These are phyloP conservation scores for Tenrec ecaudatus DNA, from an alignment of 2,113 vertebrate genomes.

Conservation along the genomic window DNA sequence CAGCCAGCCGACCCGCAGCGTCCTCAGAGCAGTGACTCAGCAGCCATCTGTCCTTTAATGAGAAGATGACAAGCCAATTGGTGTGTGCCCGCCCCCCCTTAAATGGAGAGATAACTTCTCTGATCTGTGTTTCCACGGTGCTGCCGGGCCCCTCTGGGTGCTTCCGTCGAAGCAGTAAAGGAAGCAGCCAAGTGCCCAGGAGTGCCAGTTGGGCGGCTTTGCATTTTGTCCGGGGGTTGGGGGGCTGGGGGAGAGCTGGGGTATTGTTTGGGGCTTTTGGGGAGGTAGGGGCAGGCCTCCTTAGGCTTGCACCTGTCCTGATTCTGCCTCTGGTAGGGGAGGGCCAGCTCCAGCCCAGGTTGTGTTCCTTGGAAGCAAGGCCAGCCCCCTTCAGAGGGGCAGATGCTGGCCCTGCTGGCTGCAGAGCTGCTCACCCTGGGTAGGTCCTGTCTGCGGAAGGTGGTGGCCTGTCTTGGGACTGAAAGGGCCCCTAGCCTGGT, in stretches of 20 bases:
- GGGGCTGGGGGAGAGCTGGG: background rate
- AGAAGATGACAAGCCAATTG: constrained; percentile 90
- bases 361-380: background rate
- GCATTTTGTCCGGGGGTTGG: background rate
- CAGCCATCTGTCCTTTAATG: constrained; percentile 90
- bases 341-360: background rate
- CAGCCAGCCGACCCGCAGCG: constrained; percentile 60
- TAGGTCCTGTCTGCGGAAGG: background rate
- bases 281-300: too few species aligned
- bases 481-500: too few species aligned
- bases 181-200: constrained; percentile 71
- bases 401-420: too few species aligned
- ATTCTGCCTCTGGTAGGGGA: background rate
- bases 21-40: constrained; percentile 90
- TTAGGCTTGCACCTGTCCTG: background rate
- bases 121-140: constrained; percentile 88
- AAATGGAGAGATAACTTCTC: constrained; percentile 89
- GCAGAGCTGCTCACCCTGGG: background rate
- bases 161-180: constrained; percentile 79
- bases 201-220: constrained; percentile 60
- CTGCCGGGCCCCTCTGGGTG: constrained; percentile 82
- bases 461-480: background rate
- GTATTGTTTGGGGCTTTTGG: too few species aligned
- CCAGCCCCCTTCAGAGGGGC: too few species aligned
- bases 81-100: constrained; percentile 81